These are phyloP conservation scores for Eueremaeus valkanovi DNA, from an alignment of 2,888 invertebrate species.

Conservation along the genomic window DNA sequence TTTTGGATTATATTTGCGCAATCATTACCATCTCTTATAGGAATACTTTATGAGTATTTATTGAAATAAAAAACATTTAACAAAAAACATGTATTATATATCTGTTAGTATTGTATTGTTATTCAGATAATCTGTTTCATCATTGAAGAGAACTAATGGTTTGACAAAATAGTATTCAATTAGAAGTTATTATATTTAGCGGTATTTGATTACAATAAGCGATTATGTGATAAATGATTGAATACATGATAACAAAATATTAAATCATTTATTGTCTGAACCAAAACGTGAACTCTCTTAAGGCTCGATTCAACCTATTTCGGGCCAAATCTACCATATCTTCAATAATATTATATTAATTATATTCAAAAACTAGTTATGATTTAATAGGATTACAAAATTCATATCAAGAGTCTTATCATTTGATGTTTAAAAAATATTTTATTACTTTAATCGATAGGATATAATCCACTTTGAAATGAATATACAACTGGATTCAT, in stretches of 20 bases:
- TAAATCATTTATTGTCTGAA: constrained; percentile 11
- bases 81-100: too few species aligned
- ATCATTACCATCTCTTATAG: constrained; percentile 5
- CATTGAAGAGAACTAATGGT: constrained; percentile 17
- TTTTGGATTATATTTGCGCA: neutral
- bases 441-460: too few species aligned
- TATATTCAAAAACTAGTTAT: neutral
- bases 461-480: too few species aligned
- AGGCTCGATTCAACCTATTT: neutral
- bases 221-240: constrained; percentile 32
- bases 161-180: constrained; percentile 11
- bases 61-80: neutral
- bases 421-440: too few species aligned
- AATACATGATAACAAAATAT: constrained; percentile 10
- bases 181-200: constrained; percentile 10
- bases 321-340: neutral
- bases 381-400: neutral
- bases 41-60: constrained; percentile 1
- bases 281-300: neutral
- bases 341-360: too few species aligned
- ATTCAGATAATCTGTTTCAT: neutral
- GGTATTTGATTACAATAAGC: neutral
- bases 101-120: neutral
- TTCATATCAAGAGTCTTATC: too few species aligned
- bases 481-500: too few species aligned